Percentiles rank a stretch among this genome's conserved stretches.
Conservation (phyloP, 2,797 vertebrate species). For the Sternotherus odoratus region DNA sequence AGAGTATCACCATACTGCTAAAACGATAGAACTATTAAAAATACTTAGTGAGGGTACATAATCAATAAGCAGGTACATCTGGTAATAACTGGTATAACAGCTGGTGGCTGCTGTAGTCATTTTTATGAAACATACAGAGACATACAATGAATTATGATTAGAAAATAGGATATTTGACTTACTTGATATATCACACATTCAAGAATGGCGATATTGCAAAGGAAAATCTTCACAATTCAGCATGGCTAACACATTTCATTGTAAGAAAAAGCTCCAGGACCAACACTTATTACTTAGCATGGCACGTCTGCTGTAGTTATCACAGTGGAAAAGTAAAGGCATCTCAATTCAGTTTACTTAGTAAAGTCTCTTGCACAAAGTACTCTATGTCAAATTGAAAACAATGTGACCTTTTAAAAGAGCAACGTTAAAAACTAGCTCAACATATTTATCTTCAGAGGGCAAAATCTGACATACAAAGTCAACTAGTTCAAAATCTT, state of each 20-base stretch:
- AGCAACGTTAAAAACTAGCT: slow-evolving; percentile 1
- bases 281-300: slow-evolving; percentile 47
- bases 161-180: slow-evolving; percentile 50
- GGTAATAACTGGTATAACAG: background rate
- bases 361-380: slow-evolving; percentile 37
- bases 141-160: background rate
- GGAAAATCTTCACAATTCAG: background rate
- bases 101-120: background rate
- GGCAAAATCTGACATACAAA: slow-evolving; percentile 63
- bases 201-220: slow-evolving; percentile 1
- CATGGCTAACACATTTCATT: background rate
- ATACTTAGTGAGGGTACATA: background rate
- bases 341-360: slow-evolving; percentile 53
- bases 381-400: slow-evolving; percentile 17
- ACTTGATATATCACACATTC: slow-evolving; percentile 40
- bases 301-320: slow-evolving; percentile 18
- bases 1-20: background rate
- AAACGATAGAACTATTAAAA: background rate
- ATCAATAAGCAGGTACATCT: background rate
- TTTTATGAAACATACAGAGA: background rate
- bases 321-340: slow-evolving; percentile 51
- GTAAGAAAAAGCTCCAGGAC: background rate
- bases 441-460: slow-evolving; percentile 42
- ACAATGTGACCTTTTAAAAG: slow-evolving; percentile 10
- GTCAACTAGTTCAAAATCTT: slow-evolving; percentile 27